Evolutionary conservation across 2,113 vertebrate genomes (phyloP), one percentile per base, ranked within the genome.

Genomic region (Zosterops japonicus): DNA sequence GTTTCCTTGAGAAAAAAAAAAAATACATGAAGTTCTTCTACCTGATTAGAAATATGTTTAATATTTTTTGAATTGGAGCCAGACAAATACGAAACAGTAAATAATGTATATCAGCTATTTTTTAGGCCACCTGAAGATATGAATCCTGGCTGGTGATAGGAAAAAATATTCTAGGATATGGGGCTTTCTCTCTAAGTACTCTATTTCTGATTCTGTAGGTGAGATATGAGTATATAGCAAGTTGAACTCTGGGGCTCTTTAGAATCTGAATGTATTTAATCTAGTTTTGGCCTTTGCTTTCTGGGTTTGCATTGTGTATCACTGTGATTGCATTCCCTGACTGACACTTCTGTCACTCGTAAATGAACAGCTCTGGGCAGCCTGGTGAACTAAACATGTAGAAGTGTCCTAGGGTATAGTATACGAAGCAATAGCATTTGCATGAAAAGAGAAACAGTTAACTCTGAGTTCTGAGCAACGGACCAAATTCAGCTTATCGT

Each of bases 81-180:
- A 91, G 12, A 36, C 42, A 63, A 83, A 50, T 22, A 65, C 24
- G n/a, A 65, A 70, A 65, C 56, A 22, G 11, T 10, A 81, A 46
- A n/a, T 78, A 46, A 23, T 46, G 7, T 70, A 70, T n/a, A 55
- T 86, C 5, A 6, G 0, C 25, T 1, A 2, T 46, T 46, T 23
- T 69, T 70, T 20, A 39, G 29, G 12, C 20, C 50, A 36, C 11
- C 4, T 41, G 59, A 65, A 59, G 18, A 6, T 69, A n/a, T 5
- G 16, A 59, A 1, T 63, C 9, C 21, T 86, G 29, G 4, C 84
- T 56, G 23, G 12, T 42, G 11, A 19, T 7, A 16, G 42, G 28
- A 31, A 70, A 42, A 77, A 83, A 33, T 74, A 39, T 31, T 68
- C 36, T 74, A 24, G 12, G 12, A 28, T 1, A 1, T 22, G 12